Evolutionary conservation across 1,140 invertebrate genomes (phyloP).

Genomic region (Aphis craccivora): DNA sequence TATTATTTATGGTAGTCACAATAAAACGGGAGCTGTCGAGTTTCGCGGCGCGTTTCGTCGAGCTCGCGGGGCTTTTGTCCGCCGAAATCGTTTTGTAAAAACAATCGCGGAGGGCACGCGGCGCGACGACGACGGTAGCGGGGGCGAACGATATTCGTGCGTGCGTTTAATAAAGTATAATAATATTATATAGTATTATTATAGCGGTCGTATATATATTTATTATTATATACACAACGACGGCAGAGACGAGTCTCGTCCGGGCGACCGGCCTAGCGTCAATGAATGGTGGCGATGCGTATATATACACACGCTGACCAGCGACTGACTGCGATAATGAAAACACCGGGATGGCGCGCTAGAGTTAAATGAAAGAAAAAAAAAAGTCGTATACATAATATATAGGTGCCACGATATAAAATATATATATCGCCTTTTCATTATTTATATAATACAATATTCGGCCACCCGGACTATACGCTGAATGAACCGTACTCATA

Average conservation of each 20-base stretch:
- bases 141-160: not conserved
- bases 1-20: not conserved
- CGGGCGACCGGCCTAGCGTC: not conserved
- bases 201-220: not conserved
- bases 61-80: not conserved
- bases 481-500: not conserved
- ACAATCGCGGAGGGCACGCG: not conserved
- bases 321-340: not conserved
- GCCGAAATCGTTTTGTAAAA: constrained; percentile 20
- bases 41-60: constrained; percentile 27
- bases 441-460: constrained; percentile 28
- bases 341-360: constrained; percentile 22
- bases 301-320: not conserved
- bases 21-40: not conserved
- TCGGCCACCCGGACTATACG: constrained; percentile 50
- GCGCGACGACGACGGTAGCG: too few species aligned
- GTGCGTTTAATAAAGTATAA: constrained; percentile 18
- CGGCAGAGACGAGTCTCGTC: not conserved
- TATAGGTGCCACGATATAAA: not conserved
- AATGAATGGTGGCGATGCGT: constrained; percentile 3
- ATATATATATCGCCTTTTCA: constrained; percentile 16
- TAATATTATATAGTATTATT: not conserved
- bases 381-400: not conserved
- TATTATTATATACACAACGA: not conserved
- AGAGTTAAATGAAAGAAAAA: not conserved